Evolutionary conservation across 1,140 invertebrate species (phyloP).

Genomic region (Zaprionus ornatus): DNA sequence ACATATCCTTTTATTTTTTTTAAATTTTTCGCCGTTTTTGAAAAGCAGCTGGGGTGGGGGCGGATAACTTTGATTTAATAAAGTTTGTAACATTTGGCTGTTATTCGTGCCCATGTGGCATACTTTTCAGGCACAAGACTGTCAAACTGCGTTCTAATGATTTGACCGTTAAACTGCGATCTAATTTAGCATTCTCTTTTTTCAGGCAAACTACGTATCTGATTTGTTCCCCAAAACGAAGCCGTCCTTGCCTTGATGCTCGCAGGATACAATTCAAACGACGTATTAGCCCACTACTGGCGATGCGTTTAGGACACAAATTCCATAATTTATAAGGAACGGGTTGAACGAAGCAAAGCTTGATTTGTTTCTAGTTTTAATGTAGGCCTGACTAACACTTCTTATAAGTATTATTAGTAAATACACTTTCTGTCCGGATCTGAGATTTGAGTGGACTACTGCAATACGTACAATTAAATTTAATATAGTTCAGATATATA

Average conservation of each 20-base stretch:
- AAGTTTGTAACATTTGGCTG: too few species aligned
- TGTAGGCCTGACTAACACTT: not conserved
- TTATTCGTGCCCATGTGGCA: not conserved
- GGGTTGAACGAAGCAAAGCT: conserved; percentile 34
- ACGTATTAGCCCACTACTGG: conserved; percentile 51
- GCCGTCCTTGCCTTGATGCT: conserved; percentile 60
- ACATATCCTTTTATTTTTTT: too few species aligned
- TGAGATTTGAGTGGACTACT: not conserved
- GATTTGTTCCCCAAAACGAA: conserved; percentile 65
- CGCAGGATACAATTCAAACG: conserved; percentile 61
- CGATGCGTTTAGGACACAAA: conserved; percentile 47
- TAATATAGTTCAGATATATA: conserved; percentile 1
- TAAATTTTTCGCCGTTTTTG: too few species aligned
- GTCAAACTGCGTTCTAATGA: not conserved
- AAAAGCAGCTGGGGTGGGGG: too few species aligned
- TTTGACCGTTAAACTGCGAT: not conserved
- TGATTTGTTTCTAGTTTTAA: conserved; percentile 15
- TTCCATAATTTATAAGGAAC: conserved; percentile 62
- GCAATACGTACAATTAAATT: conserved; percentile 19
- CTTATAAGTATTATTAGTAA: conserved; percentile 6
- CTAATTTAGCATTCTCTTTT: conserved; percentile 19
- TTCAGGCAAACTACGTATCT: conserved; percentile 78
- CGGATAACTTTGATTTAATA: too few species aligned
- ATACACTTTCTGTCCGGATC: not conserved
- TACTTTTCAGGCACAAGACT: conserved; percentile 59